phyloP scores from a whole-genome alignment of 2,113 vertebrate species.

The Nothoprocta pentlandii region DNA sequence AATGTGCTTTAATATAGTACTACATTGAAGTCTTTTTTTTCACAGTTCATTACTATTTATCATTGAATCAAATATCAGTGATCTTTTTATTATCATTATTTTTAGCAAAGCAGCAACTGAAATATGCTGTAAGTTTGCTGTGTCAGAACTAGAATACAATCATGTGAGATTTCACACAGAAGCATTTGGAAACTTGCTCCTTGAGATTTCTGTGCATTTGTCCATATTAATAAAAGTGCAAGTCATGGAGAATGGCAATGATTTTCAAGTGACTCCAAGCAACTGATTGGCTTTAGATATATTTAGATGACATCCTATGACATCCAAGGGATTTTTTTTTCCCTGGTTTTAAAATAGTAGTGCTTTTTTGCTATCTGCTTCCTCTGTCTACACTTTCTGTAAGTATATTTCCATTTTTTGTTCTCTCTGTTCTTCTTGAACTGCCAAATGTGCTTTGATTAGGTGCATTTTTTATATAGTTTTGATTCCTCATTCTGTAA shows the following conservation, averaged over 20 bases:
- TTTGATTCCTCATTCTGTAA: background rate
- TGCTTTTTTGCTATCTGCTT: background rate
- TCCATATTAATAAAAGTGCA: background rate
- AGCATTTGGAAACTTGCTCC: background rate
- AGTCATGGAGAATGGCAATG: background rate
- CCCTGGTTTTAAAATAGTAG: background rate
- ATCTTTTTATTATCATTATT: constrained; percentile 50
- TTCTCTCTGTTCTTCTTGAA: background rate
- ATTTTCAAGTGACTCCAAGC: background rate
- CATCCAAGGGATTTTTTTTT: background rate
- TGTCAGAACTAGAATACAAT: constrained; percentile 17
- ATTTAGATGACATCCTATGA: background rate
- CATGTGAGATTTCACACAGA: constrained; percentile 17
- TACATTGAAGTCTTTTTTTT: constrained; percentile 43
- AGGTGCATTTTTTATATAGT: background rate
- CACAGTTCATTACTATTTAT: constrained; percentile 44
- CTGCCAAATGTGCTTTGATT: background rate
- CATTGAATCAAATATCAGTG: constrained; percentile 38
- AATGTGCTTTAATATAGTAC: background rate
- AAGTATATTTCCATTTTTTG: background rate
- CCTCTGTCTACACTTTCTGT: background rate
- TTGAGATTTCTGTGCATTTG: background rate
- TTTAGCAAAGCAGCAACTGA: constrained; percentile 25
- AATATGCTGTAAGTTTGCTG: background rate
- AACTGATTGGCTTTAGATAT: background rate